Percentiles rank a stretch among this genome's conserved stretches.
These are phyloP conservation scores for Ceratitis capitata DNA, from an alignment of 1,140 invertebrate species.

Conservation along the genomic window DNA sequence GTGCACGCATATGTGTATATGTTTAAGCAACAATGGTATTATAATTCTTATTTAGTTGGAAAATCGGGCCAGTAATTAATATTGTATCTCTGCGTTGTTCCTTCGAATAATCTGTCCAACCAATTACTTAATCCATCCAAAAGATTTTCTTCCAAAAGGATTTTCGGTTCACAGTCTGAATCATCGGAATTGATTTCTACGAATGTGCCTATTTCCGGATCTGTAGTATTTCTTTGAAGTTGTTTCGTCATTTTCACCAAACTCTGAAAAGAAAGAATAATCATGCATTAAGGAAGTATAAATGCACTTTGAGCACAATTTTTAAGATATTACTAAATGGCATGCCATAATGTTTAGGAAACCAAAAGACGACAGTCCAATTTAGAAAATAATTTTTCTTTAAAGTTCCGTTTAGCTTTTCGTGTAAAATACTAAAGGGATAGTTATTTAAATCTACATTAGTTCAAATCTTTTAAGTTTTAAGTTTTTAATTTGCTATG, in stretches of 20 bases:
- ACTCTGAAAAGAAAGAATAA: constrained; percentile 65
- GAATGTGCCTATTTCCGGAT: constrained; percentile 81
- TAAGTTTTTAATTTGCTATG: no score
- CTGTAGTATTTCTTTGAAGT: constrained; percentile 68
- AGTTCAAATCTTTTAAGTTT: no score
- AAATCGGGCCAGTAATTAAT: constrained; percentile 98
- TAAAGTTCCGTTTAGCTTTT: no score
- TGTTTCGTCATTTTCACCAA: constrained; percentile 74
- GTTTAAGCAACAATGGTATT: not conserved
- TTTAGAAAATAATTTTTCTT: no score
- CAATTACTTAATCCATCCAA: constrained; percentile 94
- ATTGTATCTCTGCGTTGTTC: constrained; percentile 91
- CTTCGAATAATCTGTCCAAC: constrained; percentile 96
- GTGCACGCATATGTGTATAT: not conserved
- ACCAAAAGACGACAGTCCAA: no score
- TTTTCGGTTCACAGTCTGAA: constrained; percentile 69
- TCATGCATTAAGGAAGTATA: no score
- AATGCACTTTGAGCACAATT: no score
- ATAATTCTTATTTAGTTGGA: constrained; percentile 66
- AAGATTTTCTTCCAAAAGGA: constrained; percentile 76
- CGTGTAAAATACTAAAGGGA: no score
- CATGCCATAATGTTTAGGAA: no score
- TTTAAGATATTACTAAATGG: no score
- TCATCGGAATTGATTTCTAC: constrained; percentile 79
- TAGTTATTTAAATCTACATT: no score